These are phyloP conservation scores for Champsocephalus esox DNA, from an alignment of 2,797 vertebrate genomes.

Conservation along the genomic window DNA sequence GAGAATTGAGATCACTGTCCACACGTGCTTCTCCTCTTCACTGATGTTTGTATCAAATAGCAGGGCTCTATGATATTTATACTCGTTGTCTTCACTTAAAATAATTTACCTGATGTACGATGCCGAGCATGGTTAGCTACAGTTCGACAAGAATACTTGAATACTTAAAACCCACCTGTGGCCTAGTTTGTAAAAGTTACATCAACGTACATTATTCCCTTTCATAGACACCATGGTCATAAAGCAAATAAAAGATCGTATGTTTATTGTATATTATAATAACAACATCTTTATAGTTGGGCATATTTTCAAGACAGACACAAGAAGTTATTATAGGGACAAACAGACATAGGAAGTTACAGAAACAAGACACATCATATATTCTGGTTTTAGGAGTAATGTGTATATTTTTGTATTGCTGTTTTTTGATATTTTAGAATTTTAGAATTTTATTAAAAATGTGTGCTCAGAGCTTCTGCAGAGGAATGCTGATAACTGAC, in stretches of 20 bases:
- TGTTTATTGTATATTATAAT: background rate
- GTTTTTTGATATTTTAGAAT: background rate
- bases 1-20: background rate
- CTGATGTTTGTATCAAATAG: background rate
- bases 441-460: background rate
- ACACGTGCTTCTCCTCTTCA: background rate
- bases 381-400: too few relatives aligned
- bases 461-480: too few relatives aligned
- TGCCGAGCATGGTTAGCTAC: background rate
- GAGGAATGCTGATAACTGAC: background rate
- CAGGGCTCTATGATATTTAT: background rate
- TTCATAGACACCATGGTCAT: background rate
- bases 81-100: background rate
- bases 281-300: background rate
- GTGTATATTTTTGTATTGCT: too few relatives aligned
- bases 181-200: background rate
- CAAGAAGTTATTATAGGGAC: background rate
- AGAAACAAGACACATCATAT: background rate
- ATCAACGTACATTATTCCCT: background rate
- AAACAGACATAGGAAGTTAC: background rate
- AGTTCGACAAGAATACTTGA: background rate
- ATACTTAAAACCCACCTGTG: background rate
- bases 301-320: too few relatives aligned
- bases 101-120: background rate
- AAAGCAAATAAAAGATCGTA: conserved; percentile 1